Base-by-base conservation (phyloP, 2,888 invertebrate species). In the Philhelius pedissequus region DNA sequence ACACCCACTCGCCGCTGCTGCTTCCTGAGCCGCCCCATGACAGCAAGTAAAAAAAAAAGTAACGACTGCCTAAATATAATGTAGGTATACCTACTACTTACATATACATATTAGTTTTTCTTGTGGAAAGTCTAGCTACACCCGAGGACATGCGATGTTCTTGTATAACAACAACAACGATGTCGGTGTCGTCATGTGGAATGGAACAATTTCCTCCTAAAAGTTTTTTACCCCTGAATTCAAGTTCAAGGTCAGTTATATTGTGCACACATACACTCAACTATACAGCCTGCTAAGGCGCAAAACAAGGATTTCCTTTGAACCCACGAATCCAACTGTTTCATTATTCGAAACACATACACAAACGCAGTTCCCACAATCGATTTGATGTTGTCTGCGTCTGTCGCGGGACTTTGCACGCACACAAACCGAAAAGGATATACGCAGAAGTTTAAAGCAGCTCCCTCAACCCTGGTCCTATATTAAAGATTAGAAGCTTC, bases 221-320 rank as follows among this genome's bases (percentile, higher is more conserved):
- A 76, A 77, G 69, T 81, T 86, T 86, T 20, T 81, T 81, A 77
- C 76, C 77, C 81, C 86, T 76, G 48, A 86, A 73, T 69, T 77
- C 86, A 86, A 86, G 86, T 86, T 86, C 86, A 86, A 86, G 86
- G 86, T 86, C 86, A 77, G 76, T 69, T 80, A 58, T 40, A 18
- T 13, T 56, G 32, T 35, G 20, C 56, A 56, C 32, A 56, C 13
- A 35, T 56, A 50, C n/a, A 25, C 38, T 7, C 1, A 3, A 4
- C 25, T 8, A 11, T 27, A 60, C 25, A 43, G 80, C 66, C 50
- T 70, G 32, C 6, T 64, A 66, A 80, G 79, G 52, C 83, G 70
- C 58, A 70, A 50, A 70, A 75, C 70, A 79, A 79, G 73, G 73
- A 78, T 83, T 83, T 83, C 69, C 83, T 74, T 79, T 83, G 83